Evolutionary conservation across 2,888 invertebrate species (phyloP), one percentile per base, ranked within the genome.

Genomic region (Pardosa pseudoannulata): DNA sequence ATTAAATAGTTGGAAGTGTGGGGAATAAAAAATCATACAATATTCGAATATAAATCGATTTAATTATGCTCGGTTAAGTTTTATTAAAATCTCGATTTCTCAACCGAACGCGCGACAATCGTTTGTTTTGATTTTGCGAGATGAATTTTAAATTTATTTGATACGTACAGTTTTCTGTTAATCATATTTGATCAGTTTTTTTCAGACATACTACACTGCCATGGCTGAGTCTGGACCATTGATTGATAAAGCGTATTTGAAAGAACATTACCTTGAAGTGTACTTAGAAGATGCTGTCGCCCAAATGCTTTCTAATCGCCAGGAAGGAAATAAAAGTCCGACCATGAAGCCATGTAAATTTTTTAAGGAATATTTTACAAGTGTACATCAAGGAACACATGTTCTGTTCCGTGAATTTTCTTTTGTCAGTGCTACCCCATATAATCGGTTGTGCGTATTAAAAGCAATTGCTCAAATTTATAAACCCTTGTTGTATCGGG

Each of bases 371-470:
- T 88, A 88, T 68, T 88, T 88, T 70, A 65, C 81, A 9, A 88
- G 88, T 74, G 88, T 88, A 13, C 88, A 88, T 39, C 88, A 88
- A 76, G 88, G 88, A 39, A 81, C 86, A 31, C 88, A 88, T 64
- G 65, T 88, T 27, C 27, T 88, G 13, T 86, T 88, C 65, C 85
- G 88, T n/a, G 88, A 88, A 50, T 88, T 36, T 78, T 28, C 29
- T 3, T 88, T 88, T 39, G 67, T 88, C 1, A 79, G 68, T 70
- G 85, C 88, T 11, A 88, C 88, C 6, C 80, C 79, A 0, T 86
- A 88, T 70, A 88, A 88, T 36, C 71, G 88, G 28, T 41, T 79
- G 0, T 88, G 88, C 64, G 81, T 86, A 6, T 50, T 88, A 64
- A 79, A 88, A 73, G 78, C 80, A 5, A 71, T 87, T 2, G 70